Percentiles rank a stretch among this genome's conserved stretches.
Evolutionary conservation across 2,888 invertebrate genomes (phyloP).

Genomic region (Drosophila tanythrix): DNA sequence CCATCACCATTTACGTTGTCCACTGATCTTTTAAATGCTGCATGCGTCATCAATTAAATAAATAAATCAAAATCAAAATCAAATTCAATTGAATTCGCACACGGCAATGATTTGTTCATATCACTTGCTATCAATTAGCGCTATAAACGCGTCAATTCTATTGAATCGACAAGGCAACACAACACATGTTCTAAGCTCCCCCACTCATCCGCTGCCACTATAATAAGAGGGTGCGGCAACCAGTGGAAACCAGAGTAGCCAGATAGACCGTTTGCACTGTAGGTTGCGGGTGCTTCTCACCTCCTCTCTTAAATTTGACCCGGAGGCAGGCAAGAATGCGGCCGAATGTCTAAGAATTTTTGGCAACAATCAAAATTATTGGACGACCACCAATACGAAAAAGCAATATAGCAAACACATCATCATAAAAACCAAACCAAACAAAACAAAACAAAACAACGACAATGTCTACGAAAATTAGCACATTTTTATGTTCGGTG

Average conservation of each 20-base stretch:
- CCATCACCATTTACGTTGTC: not conserved
- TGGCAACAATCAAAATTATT: slow-evolving; percentile 78
- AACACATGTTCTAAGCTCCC: slow-evolving; percentile 23
- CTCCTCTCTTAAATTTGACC: not conserved
- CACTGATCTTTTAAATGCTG: slow-evolving; percentile 5
- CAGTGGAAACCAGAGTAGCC: slow-evolving; percentile 11
- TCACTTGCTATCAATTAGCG: slow-evolving; percentile 69
- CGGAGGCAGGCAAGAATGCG: slow-evolving; percentile 34
- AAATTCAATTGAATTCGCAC: slow-evolving; percentile 31
- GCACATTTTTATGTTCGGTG: slow-evolving; percentile 58
- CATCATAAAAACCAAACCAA: not conserved
- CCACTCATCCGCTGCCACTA: not conserved
- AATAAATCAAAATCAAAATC: not conserved
- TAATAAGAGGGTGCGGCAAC: not conserved
- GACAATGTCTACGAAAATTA: slow-evolving; percentile 63
- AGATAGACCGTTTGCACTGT: slow-evolving; percentile 29
- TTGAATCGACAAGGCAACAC: slow-evolving; percentile 24
- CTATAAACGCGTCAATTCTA: slow-evolving; percentile 44
- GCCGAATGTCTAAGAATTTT: slow-evolving; percentile 59
- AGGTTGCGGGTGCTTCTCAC: not conserved
- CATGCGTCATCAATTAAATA: slow-evolving; percentile 31
- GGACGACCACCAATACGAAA: slow-evolving; percentile 37
- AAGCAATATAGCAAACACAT: slow-evolving; percentile 10
- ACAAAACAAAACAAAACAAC: slow-evolving; percentile 23
- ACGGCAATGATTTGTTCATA: slow-evolving; percentile 28